Evolutionary conservation across 2,797 vertebrate genomes (phyloP).

Genomic region (Semaprochilodus insignis): DNA sequence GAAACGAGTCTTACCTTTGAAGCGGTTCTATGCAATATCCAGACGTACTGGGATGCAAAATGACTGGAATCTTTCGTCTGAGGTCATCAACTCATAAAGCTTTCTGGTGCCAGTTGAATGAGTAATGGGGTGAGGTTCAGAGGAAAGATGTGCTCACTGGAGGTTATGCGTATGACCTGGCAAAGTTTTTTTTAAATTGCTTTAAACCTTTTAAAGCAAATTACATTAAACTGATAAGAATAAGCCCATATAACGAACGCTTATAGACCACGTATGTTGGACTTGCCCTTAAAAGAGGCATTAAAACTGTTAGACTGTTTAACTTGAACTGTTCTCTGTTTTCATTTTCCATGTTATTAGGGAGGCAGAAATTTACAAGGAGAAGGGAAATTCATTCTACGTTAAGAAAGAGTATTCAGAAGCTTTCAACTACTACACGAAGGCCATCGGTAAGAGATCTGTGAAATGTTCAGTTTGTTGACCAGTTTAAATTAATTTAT

Average conservation of each 20-base stretch:
- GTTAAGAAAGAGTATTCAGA: conserved; percentile 94
- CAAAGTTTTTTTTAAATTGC: not conserved
- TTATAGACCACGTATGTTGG: not conserved
- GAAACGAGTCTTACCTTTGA: not conserved
- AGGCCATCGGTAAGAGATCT: conserved; percentile 90
- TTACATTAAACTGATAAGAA: too few species aligned
- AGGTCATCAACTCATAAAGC: not conserved
- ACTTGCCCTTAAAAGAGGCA: not conserved
- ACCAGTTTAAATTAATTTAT: not conserved
- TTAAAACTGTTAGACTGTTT: not conserved
- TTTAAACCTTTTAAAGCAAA: not conserved
- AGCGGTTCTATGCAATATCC: not conserved
- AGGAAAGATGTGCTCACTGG: too few species aligned
- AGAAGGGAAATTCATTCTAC: conserved; percentile 92
- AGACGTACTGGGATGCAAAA: not conserved
- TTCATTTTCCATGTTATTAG: conserved; percentile 71
- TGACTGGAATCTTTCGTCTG: not conserved
- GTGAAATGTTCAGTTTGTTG: not conserved
- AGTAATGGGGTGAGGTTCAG: not conserved
- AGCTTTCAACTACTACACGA: conserved; percentile 95
- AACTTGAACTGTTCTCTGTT: not conserved
- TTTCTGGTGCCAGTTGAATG: not conserved
- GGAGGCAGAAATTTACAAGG: conserved; percentile 93
- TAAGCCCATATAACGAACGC: too few species aligned
- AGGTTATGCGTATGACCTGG: too few species aligned